A percentile compares a stretch with the other conserved stretches of the same genome.
These are phyloP conservation scores for Heterodera filipjevi DNA, from an alignment of 2,888 invertebrate genomes.

Conservation along the genomic window DNA sequence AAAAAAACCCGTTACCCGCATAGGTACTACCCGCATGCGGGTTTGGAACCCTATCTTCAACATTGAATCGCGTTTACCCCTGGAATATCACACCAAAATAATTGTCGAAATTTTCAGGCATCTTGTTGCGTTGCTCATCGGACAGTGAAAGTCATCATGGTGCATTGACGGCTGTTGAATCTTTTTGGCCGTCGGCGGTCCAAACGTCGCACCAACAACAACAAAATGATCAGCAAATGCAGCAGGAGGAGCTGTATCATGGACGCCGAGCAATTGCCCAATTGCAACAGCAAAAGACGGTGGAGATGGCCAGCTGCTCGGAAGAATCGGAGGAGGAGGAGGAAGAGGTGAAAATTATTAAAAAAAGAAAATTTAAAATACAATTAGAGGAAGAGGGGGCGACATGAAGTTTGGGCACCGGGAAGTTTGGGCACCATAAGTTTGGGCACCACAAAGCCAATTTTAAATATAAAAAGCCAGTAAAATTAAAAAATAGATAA, in stretches of 20 bases:
- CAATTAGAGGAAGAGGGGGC: too few species aligned
- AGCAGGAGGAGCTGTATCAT: background rate
- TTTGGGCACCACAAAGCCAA: too few species aligned
- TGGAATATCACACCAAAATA: background rate
- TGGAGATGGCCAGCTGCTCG: background rate
- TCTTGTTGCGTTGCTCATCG: background rate
- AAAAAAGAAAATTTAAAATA: too few species aligned
- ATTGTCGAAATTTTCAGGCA: background rate
- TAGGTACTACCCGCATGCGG: too few species aligned
- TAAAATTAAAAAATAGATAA: too few species aligned
- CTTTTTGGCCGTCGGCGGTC: background rate
- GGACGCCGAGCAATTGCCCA: background rate
- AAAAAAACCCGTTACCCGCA: too few species aligned
- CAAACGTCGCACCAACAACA: background rate
- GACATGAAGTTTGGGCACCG: too few species aligned
- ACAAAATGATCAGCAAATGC: background rate
- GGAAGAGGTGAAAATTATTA: background rate
- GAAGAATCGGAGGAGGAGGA: background rate
- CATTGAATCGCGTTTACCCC: background rate
- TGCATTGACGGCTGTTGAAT: background rate
- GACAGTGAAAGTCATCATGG: background rate
- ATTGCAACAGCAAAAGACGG: background rate
- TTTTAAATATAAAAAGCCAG: too few species aligned
- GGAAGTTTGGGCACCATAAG: too few species aligned
- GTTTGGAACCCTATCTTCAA: too few species aligned